Percentiles rank a stretch among this genome's conserved stretches.
Conservation (phyloP, 2,797 vertebrate genomes). For the Somateria mollissima region DNA sequence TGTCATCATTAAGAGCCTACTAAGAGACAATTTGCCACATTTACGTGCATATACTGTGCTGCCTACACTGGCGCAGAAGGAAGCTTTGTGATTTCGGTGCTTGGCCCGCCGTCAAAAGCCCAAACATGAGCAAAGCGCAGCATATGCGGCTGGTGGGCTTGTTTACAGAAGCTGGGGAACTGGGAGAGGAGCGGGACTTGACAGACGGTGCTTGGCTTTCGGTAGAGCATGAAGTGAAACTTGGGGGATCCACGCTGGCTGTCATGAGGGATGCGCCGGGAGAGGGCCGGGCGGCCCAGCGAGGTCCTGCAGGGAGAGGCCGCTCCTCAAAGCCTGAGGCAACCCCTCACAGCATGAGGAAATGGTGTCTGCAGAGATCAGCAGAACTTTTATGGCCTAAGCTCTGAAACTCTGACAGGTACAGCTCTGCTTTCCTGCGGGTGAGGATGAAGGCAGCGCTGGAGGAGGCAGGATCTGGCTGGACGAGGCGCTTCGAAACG, state of each 20-base stretch:
- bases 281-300: neutral
- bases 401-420: neutral
- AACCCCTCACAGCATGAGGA: neutral
- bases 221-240: neutral
- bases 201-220: neutral
- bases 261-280: neutral
- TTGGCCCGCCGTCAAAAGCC: neutral
- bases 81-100: neutral
- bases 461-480: neutral
- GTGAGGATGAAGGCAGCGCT: neutral
- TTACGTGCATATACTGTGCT: neutral
- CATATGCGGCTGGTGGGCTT: neutral
- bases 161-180: neutral
- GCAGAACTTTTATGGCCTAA: neutral
- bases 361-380: accelerated
- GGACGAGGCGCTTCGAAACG: neutral
- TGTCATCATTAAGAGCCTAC: neutral
- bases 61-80: neutral
- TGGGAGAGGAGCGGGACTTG: neutral
- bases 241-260: neutral
- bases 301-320: neutral
- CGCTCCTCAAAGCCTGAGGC: neutral
- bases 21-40: neutral
- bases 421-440: accelerated
- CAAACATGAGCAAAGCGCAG: neutral